Evolutionary conservation across 2,113 vertebrate species (phyloP), one percentile per base, ranked within the genome.

Genomic region (Cariama cristata): DNA sequence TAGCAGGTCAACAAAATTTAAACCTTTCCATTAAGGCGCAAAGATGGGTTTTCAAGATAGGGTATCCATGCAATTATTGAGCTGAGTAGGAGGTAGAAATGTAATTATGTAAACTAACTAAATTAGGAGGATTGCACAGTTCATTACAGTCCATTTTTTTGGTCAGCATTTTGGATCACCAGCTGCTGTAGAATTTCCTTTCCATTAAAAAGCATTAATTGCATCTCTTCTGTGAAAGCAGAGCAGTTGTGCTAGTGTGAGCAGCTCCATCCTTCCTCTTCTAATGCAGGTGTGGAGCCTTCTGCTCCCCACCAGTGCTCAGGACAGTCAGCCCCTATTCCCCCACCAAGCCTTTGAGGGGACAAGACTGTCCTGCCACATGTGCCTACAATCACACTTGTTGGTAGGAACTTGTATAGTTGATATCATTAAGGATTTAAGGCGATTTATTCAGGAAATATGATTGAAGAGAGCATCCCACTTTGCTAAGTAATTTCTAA

Each of bases 91-190:
- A 96, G 93, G 96, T 86, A 96, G 93, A 97, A 96, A 95, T 94
- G 93, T 93, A 98, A 98, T 97, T 98, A 97, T 96, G 95, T 93
- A 96, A 96, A 90, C 90, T 96, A 97, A 97, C 79, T 96, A 93
- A 95, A 98, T 97, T 97, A 97, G 96, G 75, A 95, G n/a, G 66
- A 95, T 93, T 93, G 76, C 89, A 98, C 83, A 95, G 95, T 92
- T 97, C 97, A 97, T 97, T 97, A 96, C 76, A 93, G 64, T 90
- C 92, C 79, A 23, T 89, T 97, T 89, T 94, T 94, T 94, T 96
- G 95, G 92, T 96, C 92, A 95, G 86, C 77, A 97, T 89, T 97
- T 98, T 92, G 92, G 94, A 95, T 95, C 93, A 94, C 74, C 97
- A 97, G 92, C 96, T 98, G 93, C 87, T 91, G 30, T 66, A 58